Evolutionary conservation across 2,797 vertebrate genomes (phyloP).

Genomic region (Gymnoscopelus microlampas): DNA sequence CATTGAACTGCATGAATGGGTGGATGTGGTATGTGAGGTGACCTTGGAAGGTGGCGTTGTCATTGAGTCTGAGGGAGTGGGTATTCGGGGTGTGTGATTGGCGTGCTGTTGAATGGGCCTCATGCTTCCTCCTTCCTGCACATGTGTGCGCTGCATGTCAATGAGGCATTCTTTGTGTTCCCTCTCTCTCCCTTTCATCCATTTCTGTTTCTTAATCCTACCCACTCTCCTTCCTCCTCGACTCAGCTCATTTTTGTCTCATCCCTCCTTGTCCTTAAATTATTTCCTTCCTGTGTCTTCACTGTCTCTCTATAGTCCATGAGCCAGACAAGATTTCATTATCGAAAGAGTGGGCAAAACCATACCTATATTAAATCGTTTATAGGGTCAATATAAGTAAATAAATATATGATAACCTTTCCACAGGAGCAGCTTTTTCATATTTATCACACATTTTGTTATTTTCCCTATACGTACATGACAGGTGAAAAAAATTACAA

Average conservation of each 20-base stretch:
- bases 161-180: constrained; percentile 59
- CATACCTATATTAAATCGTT: too few species aligned
- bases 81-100: constrained; percentile 41
- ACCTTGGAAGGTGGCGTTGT: constrained; percentile 24
- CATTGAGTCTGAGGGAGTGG: constrained; percentile 28
- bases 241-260: neutral
- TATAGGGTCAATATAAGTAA: too few species aligned
- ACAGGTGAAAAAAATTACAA: too few species aligned
- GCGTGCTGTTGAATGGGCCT: constrained; percentile 52
- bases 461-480: too few species aligned
- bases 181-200: constrained; percentile 8
- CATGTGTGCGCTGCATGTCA: constrained; percentile 63
- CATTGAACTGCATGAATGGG: neutral
- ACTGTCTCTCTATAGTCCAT: too few species aligned
- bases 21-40: constrained; percentile 17
- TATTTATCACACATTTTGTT: too few species aligned
- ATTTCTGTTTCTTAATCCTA: constrained; percentile 11
- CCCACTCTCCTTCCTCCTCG: neutral
- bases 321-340: too few species aligned
- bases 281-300: neutral
- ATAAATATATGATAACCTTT: too few species aligned
- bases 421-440: too few species aligned
- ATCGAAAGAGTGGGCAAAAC: too few species aligned
- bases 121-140: constrained; percentile 36
- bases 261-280: neutral